Evolutionary conservation across 2,113 vertebrate genomes (phyloP).

Genomic region (Bos taurus): DNA sequence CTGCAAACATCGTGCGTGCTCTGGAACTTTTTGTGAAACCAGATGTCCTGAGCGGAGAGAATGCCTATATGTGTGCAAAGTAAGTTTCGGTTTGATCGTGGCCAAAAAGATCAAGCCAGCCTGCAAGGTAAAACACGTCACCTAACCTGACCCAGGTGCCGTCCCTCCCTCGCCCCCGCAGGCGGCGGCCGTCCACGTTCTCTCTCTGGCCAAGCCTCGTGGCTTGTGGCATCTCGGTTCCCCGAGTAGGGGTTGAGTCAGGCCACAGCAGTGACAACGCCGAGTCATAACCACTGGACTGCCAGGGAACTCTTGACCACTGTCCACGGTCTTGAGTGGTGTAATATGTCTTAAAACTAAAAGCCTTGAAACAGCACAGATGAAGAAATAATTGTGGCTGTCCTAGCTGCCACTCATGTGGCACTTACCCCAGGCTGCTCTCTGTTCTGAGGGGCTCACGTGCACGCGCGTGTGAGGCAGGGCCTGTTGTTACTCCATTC

Average conservation of each 20-base stretch:
- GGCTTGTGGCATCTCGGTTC: not conserved
- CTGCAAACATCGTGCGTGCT: constrained; percentile 88
- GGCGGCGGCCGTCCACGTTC: not conserved
- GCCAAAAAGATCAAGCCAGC: rapidly evolving
- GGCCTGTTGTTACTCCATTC: rapidly evolving
- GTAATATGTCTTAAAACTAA: rapidly evolving
- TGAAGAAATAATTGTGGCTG: rapidly evolving
- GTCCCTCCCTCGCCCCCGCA: not conserved
- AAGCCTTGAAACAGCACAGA: rapidly evolving
- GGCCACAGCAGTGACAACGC: not conserved
- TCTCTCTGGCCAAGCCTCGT: not conserved
- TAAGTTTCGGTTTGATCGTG: constrained; percentile 73
- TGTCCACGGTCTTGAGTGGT: rapidly evolving
- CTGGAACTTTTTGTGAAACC: constrained; percentile 94
- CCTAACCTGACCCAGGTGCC: rapidly evolving
- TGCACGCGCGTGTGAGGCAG: rapidly evolving
- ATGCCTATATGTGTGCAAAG: constrained; percentile 96
- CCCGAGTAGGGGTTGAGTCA: not conserved
- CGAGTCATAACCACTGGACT: not conserved
- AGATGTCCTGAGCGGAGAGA: constrained; percentile 92
- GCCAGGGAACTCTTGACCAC: not conserved
- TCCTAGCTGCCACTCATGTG: rapidly evolving
- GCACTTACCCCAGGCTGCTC: rapidly evolving
- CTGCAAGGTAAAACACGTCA: not conserved
- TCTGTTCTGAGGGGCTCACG: rapidly evolving